phyloP scores from a whole-genome alignment of 2,888 invertebrate genomes.

The Abscondita cerata region DNA sequence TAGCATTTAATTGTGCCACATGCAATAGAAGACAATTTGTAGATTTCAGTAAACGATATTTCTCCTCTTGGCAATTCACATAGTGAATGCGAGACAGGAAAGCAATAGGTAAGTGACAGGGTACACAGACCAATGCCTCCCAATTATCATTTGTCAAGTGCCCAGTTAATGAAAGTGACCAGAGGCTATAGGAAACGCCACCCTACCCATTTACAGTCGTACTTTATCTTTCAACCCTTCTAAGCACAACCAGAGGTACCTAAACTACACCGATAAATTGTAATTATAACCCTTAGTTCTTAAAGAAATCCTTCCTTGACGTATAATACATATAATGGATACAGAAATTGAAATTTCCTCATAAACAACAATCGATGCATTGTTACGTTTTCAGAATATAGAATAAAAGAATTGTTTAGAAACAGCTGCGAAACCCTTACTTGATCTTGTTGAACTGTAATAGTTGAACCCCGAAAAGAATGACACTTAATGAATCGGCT shows the following conservation, averaged over 20 bases:
- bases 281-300: no score
- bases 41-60: constrained; percentile 1
- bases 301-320: constrained; percentile 32
- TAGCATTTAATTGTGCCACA: no score
- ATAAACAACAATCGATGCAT: no score
- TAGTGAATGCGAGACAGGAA: constrained; percentile 53
- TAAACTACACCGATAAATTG: constrained; percentile 34
- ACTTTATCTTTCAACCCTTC: constrained; percentile 60
- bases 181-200: constrained; percentile 55
- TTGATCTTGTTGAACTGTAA: constrained; percentile 31
- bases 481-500: constrained; percentile 61
- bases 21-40: no score
- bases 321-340: no score
- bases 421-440: constrained; percentile 52
- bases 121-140: constrained; percentile 58
- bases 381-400: no score
- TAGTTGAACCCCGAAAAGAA: constrained; percentile 49
- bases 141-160: constrained; percentile 62
- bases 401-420: constrained; percentile 39
- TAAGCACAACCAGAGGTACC: constrained; percentile 40
- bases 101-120: constrained; percentile 57
- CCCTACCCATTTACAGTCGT: constrained; percentile 57
- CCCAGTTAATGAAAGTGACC: constrained; percentile 61
- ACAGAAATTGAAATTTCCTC: no score
- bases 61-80: constrained; percentile 19